Percentiles rank a stretch among this genome's conserved stretches.
Evolutionary conservation across 2,797 vertebrate species (phyloP).

Genomic region (Sebastes matsubarae): DNA sequence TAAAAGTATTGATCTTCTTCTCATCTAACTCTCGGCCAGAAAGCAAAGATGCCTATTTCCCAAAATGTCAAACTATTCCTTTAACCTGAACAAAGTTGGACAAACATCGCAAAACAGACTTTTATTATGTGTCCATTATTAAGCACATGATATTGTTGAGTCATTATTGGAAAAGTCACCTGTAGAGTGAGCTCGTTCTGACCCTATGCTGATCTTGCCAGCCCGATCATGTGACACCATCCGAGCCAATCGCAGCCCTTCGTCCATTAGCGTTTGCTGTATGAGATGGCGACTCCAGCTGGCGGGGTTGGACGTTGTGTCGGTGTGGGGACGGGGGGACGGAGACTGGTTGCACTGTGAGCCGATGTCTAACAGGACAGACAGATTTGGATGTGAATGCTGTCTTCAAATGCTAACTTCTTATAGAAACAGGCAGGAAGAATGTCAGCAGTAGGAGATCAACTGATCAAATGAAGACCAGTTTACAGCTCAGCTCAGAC

Average conservation of each 20-base stretch:
- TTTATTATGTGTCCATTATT: constrained; percentile 37
- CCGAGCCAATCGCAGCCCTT: constrained; percentile 95
- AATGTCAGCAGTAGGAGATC: not conserved
- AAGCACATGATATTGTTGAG: constrained; percentile 22
- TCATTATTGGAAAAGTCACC: constrained; percentile 81
- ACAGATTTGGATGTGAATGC: constrained; percentile 61
- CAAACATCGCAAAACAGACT: constrained; percentile 13
- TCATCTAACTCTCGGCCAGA: not conserved
- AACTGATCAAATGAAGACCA: not conserved
- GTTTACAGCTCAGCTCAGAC: not conserved
- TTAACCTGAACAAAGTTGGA: not conserved
- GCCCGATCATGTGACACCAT: constrained; percentile 92
- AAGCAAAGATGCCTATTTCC: not conserved
- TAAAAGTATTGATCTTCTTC: not conserved
- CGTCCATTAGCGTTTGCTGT: constrained; percentile 97
- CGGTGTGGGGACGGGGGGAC: constrained; percentile 85
- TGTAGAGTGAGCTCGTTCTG: constrained; percentile 85
- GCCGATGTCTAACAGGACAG: constrained; percentile 77
- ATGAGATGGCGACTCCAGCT: constrained; percentile 96
- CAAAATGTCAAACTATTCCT: not conserved
- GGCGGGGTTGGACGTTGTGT: constrained; percentile 84
- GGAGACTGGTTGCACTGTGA: constrained; percentile 84
- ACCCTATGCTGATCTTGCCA: constrained; percentile 88
- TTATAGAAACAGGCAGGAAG: constrained; percentile 22
- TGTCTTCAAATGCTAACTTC: not conserved